Percentiles rank a stretch among this genome's conserved stretches.
phyloP scores from a whole-genome alignment of 1,140 invertebrate genomes.

The Proctacanthus coquilletti region DNA sequence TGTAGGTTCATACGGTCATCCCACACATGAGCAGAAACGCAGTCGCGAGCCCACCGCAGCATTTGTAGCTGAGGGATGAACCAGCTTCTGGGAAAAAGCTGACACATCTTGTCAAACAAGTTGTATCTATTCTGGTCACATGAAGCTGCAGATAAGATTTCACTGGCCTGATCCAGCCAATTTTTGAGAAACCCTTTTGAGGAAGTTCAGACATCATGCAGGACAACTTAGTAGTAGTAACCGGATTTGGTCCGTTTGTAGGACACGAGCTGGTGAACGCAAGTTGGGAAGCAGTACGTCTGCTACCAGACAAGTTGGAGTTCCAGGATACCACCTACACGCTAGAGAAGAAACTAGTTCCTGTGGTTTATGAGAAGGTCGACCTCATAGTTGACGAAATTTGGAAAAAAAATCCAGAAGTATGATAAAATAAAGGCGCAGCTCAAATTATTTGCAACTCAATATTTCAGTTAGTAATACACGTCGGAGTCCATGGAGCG shows the following conservation, averaged over 20 bases:
- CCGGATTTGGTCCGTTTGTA: constrained; percentile 55
- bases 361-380: constrained; percentile 43
- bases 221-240: constrained; percentile 32
- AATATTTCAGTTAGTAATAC: constrained; percentile 37
- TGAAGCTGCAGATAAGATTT: no score
- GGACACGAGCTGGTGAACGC: constrained; percentile 44
- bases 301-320: constrained; percentile 30
- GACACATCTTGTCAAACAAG: no score
- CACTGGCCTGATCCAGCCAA: no score
- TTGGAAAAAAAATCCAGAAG: constrained; percentile 42
- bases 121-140: no score
- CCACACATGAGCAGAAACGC: no score
- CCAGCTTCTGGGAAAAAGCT: no score
- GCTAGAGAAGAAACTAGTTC: constrained; percentile 37
- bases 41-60: no score
- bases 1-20: no score
- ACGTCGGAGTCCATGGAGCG: constrained; percentile 38
- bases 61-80: no score
- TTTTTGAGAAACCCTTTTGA: no score
- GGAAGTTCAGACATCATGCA: neutral
- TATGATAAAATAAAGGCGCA: constrained; percentile 21
- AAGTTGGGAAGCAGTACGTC: constrained; percentile 54
- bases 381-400: constrained; percentile 35
- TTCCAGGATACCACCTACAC: constrained; percentile 24
- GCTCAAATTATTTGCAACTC: constrained; percentile 1